Evolutionary conservation across 2,113 vertebrate genomes (phyloP), one percentile per base, ranked within the genome.

Genomic region (Dromaius novaehollandiae): DNA sequence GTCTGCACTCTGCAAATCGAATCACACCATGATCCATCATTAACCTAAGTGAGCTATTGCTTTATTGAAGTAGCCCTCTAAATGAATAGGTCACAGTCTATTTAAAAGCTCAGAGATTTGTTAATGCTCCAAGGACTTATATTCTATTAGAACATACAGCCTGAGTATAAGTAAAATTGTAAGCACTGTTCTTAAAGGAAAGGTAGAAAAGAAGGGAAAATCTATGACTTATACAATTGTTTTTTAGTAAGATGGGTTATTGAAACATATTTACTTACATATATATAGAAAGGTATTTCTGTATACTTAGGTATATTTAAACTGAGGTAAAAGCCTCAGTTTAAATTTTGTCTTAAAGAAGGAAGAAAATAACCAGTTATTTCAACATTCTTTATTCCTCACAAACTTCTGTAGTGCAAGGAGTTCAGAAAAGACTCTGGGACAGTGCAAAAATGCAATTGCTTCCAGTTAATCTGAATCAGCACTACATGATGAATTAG

Each of bases 51-150:
- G 96, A 97, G 96, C 89, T 90, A 79, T 68, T 48, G 56, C 95
- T 96, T 97, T 97, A 97, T 65, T 93, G 96, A 97, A 98, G 96
- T 70, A 97, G 91, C 93, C 96, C 86, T 95, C 91, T 79, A 96
- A 97, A 97, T 97, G 95, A 98, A 96, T 46, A 98, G 98, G 98
- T 98, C 97, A 98, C 66, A 73, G 68, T 82, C 96, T 95, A 91
- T 97, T 98, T 97, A 97, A 97, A 97, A 97, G 95, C 96, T 84
- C 73, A 91, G 96, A 97, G 97, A 97, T 97, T 95, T 98, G 94
- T 97, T 98, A 98, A 98, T 95, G 92, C 88, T 97, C 92, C 83
- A 82, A 96, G 92, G 94, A 95, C 79, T 97, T 95, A 70, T 42
- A 96, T 89, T 94, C 92, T 95, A 74, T 95, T 95, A 98, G 53